Percentiles rank a stretch among this genome's conserved stretches.
Conservation (phyloP, 64 coral and sea anemone species). For the Acropora tenuis region DNA sequence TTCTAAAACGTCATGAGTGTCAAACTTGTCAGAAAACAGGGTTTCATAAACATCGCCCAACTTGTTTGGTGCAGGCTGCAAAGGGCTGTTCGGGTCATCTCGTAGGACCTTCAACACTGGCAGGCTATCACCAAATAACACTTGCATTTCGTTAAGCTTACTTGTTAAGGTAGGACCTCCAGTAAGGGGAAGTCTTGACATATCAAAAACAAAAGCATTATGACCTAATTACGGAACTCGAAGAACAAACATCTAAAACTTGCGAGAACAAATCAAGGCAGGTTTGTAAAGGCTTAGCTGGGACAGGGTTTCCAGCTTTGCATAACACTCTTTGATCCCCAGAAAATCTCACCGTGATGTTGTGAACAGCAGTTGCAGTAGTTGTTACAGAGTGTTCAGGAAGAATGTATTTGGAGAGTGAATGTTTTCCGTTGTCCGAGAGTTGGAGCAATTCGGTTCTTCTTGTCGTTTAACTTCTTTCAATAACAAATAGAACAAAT, state of each 20-base stretch:
- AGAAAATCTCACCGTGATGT: too few species aligned
- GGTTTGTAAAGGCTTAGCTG: too few species aligned
- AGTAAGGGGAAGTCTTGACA: slow-evolving; percentile 25
- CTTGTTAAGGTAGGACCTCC: slow-evolving; percentile 4
- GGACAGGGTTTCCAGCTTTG: too few species aligned
- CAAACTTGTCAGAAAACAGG: too few species aligned
- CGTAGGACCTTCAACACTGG: neutral
- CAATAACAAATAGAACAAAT: neutral
- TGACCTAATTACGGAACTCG: neutral
- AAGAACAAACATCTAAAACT: slow-evolving; percentile 21
- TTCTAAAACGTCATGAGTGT: neutral
- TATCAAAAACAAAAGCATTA: neutral
- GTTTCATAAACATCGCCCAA: neutral
- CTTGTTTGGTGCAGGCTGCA: slow-evolving; percentile 5
- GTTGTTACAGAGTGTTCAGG: too few species aligned
- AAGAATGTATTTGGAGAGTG: too few species aligned
- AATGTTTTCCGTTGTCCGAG: neutral
- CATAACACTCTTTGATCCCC: too few species aligned
- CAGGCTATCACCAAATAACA: slow-evolving; percentile 3
- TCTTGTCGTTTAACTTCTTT: neutral
- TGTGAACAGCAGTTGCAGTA: too few species aligned
- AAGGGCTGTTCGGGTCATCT: neutral
- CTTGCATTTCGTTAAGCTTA: neutral
- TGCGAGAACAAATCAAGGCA: neutral
- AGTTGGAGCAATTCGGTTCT: slow-evolving; percentile 31